These are phyloP conservation scores for Stenoptilia bipunctidactyla DNA, from an alignment of 2,888 invertebrate genomes.

Conservation along the genomic window DNA sequence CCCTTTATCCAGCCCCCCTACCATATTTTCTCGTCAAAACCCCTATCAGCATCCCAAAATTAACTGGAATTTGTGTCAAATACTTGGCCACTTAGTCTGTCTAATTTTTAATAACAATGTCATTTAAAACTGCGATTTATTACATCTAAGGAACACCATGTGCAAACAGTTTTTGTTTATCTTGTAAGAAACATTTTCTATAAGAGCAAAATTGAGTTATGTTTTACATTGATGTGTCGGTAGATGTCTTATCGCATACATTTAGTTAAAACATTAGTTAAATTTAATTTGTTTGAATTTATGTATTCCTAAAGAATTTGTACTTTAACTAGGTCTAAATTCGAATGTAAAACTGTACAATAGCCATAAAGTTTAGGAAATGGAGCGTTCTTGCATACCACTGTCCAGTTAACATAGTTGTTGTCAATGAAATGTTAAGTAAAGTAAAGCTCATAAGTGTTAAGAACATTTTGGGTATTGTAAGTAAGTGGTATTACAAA, in stretches of 20 bases:
- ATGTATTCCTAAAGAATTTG: conserved; percentile 66
- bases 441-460: conserved; percentile 60
- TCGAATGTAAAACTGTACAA: conserved; percentile 64
- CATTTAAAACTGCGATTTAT: conserved; percentile 41
- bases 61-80: conserved; percentile 49
- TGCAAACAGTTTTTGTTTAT: conserved; percentile 56
- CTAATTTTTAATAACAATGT: conserved; percentile 46
- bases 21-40: conserved; percentile 24
- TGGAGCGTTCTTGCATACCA: conserved; percentile 61
- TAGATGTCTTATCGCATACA: conserved; percentile 53
- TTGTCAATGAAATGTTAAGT: conserved; percentile 53
- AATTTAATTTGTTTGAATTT: conserved; percentile 62
- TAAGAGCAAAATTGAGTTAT: conserved; percentile 55
- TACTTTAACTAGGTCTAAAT: conserved; percentile 71
- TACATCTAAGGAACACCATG: conserved; percentile 35
- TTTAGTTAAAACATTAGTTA: conserved; percentile 63
- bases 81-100: conserved; percentile 44
- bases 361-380: conserved; percentile 62
- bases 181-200: conserved; percentile 53
- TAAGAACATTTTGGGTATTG: conserved; percentile 65
- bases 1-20: conserved; percentile 27
- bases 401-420: conserved; percentile 49
- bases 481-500: conserved; percentile 61
- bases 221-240: conserved; percentile 58
- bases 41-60: conserved; percentile 43